Base-by-base conservation (phyloP, 2,113 vertebrate species). In the Hippolais icterina region DNA sequence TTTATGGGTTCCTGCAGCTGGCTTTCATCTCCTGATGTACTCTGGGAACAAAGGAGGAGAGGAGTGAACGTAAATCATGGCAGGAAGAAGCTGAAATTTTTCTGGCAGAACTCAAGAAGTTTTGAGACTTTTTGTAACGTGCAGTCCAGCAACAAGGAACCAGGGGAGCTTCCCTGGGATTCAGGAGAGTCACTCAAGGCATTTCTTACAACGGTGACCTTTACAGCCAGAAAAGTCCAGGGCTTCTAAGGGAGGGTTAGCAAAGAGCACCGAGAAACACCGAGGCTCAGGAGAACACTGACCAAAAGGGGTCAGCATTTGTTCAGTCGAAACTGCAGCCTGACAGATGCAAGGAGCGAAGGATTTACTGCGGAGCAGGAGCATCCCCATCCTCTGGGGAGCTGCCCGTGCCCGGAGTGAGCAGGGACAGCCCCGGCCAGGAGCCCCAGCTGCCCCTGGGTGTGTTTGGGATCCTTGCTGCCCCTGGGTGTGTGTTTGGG, bases 291-390 rank as follows among this genome's bases (percentile, higher is more conserved):
- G 59, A 83, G 66, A 15, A 64, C 56, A 42, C 9, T 68, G 94
- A 72, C 96, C 96, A 85, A 92, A 89, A 96, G 96, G 88, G 93
- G 94, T 92, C 97, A 92, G 89, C 74, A 65, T 95, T 95, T 70
- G 88, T 91, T 91, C 33, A 96, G 74, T 10, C 66, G 70, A 83
- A 66, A 24, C n/a, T 54, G 5, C 64, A 27, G 3, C 25, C 57
- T 94, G 69, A 6, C 46, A 77, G 52, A 17, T 16, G 15, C 0
- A 6, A 13, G 59, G 52, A 77, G 75, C 27, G 0, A 3, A 11
- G 63, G 54, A 15, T 89, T 52, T 33, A 2, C 4, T 1, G 20
- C 9, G 25, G 64, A 31, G 64, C 68, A 1, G 68, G 57, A 72
- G 57, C 68, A 61, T 70, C 65, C 80, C 3, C 66, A 60, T 69